Percentiles rank a stretch among this genome's conserved stretches.
phyloP scores from a whole-genome alignment of 2,888 invertebrate genomes.

The Spicauda simplicius region DNA sequence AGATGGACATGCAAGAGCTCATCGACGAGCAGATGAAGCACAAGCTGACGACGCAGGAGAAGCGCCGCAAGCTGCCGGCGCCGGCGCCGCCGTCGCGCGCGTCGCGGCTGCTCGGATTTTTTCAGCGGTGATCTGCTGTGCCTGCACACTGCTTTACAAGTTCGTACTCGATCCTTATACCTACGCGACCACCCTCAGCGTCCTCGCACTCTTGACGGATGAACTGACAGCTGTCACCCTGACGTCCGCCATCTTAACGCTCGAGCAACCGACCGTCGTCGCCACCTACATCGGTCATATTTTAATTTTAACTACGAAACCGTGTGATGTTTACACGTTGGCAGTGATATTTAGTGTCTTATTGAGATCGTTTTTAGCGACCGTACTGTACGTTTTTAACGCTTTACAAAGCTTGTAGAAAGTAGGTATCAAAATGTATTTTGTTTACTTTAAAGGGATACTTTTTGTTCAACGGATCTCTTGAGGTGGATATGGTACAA shows the following conservation, averaged over 20 bases:
- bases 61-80: conserved; percentile 77
- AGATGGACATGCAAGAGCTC: conserved; percentile 98
- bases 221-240: conserved; percentile 50
- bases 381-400: conserved; percentile 63
- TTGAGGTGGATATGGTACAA: conserved; percentile 63
- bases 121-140: conserved; percentile 81
- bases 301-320: conserved; percentile 65
- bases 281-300: conserved; percentile 56
- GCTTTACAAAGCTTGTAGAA: conserved; percentile 53
- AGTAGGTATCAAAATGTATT: conserved; percentile 40
- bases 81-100: conserved; percentile 68
- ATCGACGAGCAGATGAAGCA: conserved; percentile 95
- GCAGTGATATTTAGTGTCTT: conserved; percentile 73
- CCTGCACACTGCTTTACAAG: conserved; percentile 54
- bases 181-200: conserved; percentile 56
- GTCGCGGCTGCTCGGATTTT: conserved; percentile 77
- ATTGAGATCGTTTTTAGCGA: conserved; percentile 68
- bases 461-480: conserved; percentile 32
- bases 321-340: conserved; percentile 72
- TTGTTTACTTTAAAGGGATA: conserved; percentile 7
- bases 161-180: conserved; percentile 57
- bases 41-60: conserved; percentile 89
- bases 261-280: conserved; percentile 49
- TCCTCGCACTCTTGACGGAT: conserved; percentile 58
- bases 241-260: conserved; percentile 60